Percentiles rank a stretch among this genome's conserved stretches.
Evolutionary conservation across 2,888 invertebrate genomes (phyloP).

Genomic region (Eupithecia vulgata): DNA sequence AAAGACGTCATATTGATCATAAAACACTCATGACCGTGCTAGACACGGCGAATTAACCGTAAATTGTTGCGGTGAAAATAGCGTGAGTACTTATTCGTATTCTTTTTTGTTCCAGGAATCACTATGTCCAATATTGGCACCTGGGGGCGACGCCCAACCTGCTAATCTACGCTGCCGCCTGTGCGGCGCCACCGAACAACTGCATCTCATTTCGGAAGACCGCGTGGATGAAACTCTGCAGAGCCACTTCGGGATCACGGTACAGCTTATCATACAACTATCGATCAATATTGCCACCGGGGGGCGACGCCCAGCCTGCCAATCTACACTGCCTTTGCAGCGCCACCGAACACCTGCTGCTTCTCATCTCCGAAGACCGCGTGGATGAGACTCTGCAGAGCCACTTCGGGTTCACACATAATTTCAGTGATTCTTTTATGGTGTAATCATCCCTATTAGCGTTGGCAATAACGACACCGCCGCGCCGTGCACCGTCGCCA

Average conservation of each 20-base stretch:
- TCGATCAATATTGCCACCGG: not conserved
- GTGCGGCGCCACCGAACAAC: constrained; percentile 16
- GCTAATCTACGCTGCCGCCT: constrained; percentile 15
- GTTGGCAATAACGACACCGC: no score
- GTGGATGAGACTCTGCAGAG: constrained; percentile 18
- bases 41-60: no score
- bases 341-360: constrained; percentile 14
- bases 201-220: constrained; percentile 19
- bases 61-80: no score
- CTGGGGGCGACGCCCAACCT: constrained; percentile 21
- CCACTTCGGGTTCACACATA: no score
- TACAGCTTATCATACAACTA: not conserved
- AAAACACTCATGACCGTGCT: no score
- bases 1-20: no score
- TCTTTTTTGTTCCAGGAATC: not conserved
- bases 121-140: not conserved
- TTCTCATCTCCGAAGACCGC: constrained; percentile 15
- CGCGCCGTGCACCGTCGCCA: no score
- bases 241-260: constrained; percentile 23
- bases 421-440: no score
- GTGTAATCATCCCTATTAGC: no score
- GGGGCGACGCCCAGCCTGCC: not conserved
- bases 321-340: constrained; percentile 20
- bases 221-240: constrained; percentile 17
- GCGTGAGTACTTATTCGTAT: no score